Base-by-base conservation (phyloP, 2,888 invertebrate species). In the Volucella zonaria region DNA sequence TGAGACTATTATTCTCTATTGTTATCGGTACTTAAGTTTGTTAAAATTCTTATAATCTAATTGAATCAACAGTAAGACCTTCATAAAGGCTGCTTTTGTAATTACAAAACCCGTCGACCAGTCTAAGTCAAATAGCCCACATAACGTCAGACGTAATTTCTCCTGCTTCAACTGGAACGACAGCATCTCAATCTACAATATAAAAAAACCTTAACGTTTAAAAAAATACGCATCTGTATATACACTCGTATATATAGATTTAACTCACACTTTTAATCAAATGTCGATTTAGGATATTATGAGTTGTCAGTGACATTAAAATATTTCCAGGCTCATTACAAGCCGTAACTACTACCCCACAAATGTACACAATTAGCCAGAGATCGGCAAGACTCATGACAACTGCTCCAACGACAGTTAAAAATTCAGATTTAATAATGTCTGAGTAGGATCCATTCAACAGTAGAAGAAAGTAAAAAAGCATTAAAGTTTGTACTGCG, bases 261-360 rank as follows among this genome's bases (percentile, higher is more conserved):
- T 31, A 45, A 62, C 15, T 54, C 47, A 64, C 74, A n/a, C 3
- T 47, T n/a, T 18, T 64, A 11, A 54, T n/a, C 3, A 74, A 11
- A 1, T n/a, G 2, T 8, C 23, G 8, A 40, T 56, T 64, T 2
- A 45, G 12, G 6, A 74, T 9, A 64, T 62, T 42, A 11, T 75
- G 14, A 8, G n/a, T 0, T 14, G 42, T 1, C 0, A 58, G 9
- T 3, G 1, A 8, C 12, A 12, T 49, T 2, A 75, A 49, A 12
- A 61, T 58, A 8, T 58, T 12, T 14, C 15, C 31, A 14, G 31
- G 0, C 8, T 0, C n/a, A 51, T 75, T 15, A 12, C 75, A 66
- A 2, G 66, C 23, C 2, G 43, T 3, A 15, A 75, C 31, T 2
- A 47, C 4, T 14, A 49, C 56, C 3, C 64, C 64, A 40, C 47